phyloP scores from a whole-genome alignment of 2,113 vertebrate species.

The Poeciliopsis prolifica region DNA sequence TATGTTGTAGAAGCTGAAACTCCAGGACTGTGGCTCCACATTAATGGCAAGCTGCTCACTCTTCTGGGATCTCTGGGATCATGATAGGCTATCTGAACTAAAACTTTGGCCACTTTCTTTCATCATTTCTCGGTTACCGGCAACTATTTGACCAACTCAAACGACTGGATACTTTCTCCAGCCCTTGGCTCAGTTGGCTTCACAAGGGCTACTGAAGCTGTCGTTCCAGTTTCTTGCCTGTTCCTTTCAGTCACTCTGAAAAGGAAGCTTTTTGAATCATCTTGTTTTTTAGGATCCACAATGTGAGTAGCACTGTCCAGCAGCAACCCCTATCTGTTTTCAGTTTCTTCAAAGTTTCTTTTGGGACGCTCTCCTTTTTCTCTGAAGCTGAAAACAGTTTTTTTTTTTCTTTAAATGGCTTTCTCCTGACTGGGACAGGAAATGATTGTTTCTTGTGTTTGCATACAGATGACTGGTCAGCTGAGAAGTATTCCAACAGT shows the following conservation, averaged over 20 bases:
- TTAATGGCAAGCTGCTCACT: conserved; percentile 27
- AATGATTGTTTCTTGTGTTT: background rate
- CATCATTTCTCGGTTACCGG: conserved; percentile 12
- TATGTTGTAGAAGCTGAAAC: conserved; percentile 33
- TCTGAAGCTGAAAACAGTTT: conserved; percentile 32
- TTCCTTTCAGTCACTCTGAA: fast-evolving
- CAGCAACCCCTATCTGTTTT: background rate
- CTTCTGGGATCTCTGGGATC: background rate
- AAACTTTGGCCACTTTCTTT: background rate
- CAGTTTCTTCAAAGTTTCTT: background rate
- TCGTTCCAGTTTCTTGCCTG: conserved; percentile 48
- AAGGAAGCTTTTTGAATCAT: background rate
- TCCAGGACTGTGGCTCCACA: conserved; percentile 52
- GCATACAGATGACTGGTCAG: conserved; percentile 48
- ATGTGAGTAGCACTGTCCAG: conserved; percentile 34
- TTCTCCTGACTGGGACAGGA: no score
- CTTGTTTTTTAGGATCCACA: conserved; percentile 24
- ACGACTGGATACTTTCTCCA: conserved; percentile 38
- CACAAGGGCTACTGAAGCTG: conserved; percentile 13
- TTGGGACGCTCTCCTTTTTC: conserved; percentile 25
- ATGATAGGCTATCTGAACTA: background rate
- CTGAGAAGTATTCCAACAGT: conserved; percentile 17
- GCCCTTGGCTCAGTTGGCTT: conserved; percentile 8
- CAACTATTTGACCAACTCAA: conserved; percentile 53
- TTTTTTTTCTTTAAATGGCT: no score